These are phyloP conservation scores for Chaetodon trifasciatus DNA, from an alignment of 2,797 vertebrate species.

Conservation along the genomic window DNA sequence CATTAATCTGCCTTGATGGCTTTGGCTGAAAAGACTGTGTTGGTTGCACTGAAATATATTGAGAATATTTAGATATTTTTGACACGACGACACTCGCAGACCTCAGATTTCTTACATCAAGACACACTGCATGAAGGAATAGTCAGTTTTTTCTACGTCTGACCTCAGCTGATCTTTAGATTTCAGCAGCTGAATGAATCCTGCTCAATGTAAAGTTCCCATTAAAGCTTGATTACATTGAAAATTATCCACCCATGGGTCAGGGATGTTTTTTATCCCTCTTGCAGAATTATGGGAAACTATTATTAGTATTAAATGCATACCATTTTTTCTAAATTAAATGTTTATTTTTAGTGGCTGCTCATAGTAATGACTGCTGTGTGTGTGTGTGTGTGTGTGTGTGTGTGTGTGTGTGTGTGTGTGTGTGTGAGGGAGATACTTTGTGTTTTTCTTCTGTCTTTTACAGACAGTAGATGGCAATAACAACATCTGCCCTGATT, in stretches of 20 bases:
- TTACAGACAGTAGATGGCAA: conserved; percentile 45
- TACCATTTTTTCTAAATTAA: background rate
- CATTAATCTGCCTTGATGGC: conserved; percentile 16
- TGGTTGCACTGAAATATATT: background rate
- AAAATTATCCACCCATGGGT: background rate
- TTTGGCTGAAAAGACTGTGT: conserved; percentile 7
- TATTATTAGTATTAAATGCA: background rate
- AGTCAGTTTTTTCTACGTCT: background rate
- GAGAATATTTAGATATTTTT: background rate
- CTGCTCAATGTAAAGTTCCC: conserved; percentile 8
- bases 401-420: too few relatives aligned
- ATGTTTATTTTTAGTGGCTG: background rate
- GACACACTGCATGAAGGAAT: background rate
- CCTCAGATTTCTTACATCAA: background rate
- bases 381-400: too few relatives aligned
- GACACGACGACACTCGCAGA: background rate
- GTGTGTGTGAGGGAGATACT: background rate
- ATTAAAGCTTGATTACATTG: background rate
- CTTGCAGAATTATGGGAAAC: background rate
- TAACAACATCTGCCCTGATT: conserved; percentile 38
- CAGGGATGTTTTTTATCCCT: background rate
- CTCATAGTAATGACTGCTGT: background rate
- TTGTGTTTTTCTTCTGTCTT: conserved; percentile 17
- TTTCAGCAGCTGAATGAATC: conserved; percentile 9
- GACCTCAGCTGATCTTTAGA: background rate